These are phyloP conservation scores for Cheilosia soror DNA, from an alignment of 2,888 invertebrate species.

Conservation along the genomic window DNA sequence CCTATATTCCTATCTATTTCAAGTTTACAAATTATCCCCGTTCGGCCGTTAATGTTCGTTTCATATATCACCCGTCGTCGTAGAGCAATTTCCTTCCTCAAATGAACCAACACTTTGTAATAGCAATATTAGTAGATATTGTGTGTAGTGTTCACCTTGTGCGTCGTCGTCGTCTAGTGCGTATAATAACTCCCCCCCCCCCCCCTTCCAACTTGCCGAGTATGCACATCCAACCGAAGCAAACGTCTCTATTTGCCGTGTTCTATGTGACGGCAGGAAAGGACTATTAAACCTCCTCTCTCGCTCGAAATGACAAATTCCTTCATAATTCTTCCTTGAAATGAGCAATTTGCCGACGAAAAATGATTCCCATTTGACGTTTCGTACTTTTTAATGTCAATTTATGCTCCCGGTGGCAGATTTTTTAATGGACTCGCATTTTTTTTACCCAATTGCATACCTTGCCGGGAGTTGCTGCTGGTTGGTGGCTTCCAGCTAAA, in stretches of 20 bases:
- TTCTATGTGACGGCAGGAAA: not conserved
- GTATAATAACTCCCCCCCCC: constrained; percentile 4
- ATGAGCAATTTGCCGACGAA: constrained; percentile 74
- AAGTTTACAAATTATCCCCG: constrained; percentile 62
- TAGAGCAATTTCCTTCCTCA: constrained; percentile 50
- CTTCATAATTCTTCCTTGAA: constrained; percentile 74
- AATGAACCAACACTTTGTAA: constrained; percentile 61
- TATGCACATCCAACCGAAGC: not conserved
- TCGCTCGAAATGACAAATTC: constrained; percentile 68
- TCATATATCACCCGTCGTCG: constrained; percentile 47
- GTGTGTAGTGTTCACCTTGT: constrained; percentile 11
- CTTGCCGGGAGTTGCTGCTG: not conserved
- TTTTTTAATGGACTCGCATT: constrained; percentile 71
- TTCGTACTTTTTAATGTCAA: constrained; percentile 74
- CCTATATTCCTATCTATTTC: constrained; percentile 5
- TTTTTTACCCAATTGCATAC: constrained; percentile 51
- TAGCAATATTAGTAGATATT: constrained; percentile 19
- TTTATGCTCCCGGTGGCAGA: constrained; percentile 74
- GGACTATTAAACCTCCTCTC: constrained; percentile 8
- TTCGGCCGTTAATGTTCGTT: constrained; percentile 50
- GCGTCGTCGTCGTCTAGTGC: constrained; percentile 22
- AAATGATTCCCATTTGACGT: constrained; percentile 76
- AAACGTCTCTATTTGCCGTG: constrained; percentile 9
- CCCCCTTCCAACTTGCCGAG: not conserved
- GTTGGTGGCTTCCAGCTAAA: constrained; percentile 23